Evolutionary conservation across 2,797 vertebrate species (phyloP).

Genomic region (Sebastes taczanowskii): DNA sequence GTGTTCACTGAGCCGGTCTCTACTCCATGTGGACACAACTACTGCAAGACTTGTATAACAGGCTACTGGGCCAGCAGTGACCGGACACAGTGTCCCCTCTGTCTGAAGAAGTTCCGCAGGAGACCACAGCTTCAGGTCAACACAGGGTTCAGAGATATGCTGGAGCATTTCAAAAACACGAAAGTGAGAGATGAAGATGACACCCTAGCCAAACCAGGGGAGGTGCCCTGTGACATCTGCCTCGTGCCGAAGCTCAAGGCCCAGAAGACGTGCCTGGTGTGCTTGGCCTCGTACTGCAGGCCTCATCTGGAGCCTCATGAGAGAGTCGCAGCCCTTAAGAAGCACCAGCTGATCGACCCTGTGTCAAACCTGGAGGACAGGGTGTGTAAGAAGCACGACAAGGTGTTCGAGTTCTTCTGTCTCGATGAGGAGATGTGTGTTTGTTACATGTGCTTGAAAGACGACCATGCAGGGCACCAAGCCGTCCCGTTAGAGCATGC

Average conservation of each 20-base stretch:
- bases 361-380: constrained; percentile 44
- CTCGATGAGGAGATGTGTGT: constrained; percentile 31
- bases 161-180: constrained; percentile 33
- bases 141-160: constrained; percentile 53
- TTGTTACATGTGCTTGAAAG: constrained; percentile 48
- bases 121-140: constrained; percentile 49
- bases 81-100: constrained; percentile 44
- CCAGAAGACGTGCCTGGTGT: constrained; percentile 58
- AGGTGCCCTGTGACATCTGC: constrained; percentile 60
- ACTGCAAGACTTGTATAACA: constrained; percentile 52
- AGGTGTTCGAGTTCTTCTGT: constrained; percentile 56
- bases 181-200: neutral
- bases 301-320: constrained; percentile 58
- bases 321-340: constrained; percentile 25
- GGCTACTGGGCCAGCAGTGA: constrained; percentile 35
- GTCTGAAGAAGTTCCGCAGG: constrained; percentile 12
- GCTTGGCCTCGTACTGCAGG: constrained; percentile 50
- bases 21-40: constrained; percentile 67
- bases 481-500: neutral
- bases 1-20: constrained; percentile 47
- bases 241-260: constrained; percentile 33
- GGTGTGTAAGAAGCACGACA: constrained; percentile 50
- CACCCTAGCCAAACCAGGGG: constrained; percentile 15
- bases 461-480: constrained; percentile 14
- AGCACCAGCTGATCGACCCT: constrained; percentile 50